These are phyloP conservation scores for Ciconia nigra DNA, from an alignment of 2,797 vertebrate species.

Conservation along the genomic window DNA sequence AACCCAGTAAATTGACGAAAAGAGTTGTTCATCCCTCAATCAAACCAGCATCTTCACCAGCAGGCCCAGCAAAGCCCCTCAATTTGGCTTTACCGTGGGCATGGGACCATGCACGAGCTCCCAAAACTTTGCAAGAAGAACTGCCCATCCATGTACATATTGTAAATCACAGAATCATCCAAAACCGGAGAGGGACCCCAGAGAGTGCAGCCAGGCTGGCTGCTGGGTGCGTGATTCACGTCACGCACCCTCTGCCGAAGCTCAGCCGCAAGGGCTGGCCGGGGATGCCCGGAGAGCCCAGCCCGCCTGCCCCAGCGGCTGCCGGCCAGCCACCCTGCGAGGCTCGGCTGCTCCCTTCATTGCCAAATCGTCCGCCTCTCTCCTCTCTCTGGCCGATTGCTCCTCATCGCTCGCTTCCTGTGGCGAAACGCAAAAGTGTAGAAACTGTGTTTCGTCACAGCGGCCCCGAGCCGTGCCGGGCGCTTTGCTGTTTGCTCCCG, in stretches of 20 bases:
- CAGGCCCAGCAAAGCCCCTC: not conserved
- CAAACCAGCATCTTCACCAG: not conserved
- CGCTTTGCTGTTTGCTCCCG: not conserved
- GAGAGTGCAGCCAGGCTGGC: not conserved
- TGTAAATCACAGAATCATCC: not conserved
- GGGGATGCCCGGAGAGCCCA: not conserved
- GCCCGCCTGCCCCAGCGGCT: not conserved
- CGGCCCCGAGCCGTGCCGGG: fast-evolving
- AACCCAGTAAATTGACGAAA: not conserved
- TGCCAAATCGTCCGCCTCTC: not conserved
- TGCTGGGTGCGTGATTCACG: not conserved
- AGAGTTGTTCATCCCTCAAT: not conserved
- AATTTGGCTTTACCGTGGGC: fast-evolving
- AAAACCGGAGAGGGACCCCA: not conserved
- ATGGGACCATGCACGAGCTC: not conserved
- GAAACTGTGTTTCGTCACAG: not conserved
- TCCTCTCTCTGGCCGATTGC: not conserved
- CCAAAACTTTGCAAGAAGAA: not conserved
- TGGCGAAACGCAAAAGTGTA: not conserved
- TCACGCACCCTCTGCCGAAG: fast-evolving
- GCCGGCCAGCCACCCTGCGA: not conserved
- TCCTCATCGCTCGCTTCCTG: not conserved
- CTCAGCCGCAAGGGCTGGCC: not conserved
- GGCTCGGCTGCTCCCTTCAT: not conserved
- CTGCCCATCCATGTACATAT: fast-evolving